Evolutionary conservation across 2,888 invertebrate species (phyloP).

Genomic region (Neoaliturus tenellus): DNA sequence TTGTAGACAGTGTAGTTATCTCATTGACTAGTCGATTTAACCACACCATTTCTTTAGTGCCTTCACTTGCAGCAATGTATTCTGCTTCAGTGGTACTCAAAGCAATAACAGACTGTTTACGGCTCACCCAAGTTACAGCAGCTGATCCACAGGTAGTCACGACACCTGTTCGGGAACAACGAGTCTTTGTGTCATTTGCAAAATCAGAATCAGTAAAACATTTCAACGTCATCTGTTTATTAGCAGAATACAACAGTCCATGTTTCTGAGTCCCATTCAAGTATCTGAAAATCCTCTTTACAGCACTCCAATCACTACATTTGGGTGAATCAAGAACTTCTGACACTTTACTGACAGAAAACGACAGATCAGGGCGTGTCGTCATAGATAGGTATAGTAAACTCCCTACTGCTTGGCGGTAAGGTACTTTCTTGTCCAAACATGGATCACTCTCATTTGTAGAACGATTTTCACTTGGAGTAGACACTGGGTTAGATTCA

Average conservation of each 20-base stretch:
- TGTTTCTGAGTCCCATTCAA: not conserved
- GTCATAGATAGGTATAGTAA: no score
- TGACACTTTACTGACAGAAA: no score
- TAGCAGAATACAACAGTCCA: not conserved
- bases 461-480: no score
- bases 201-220: constrained; percentile 70
- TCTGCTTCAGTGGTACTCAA: constrained; percentile 60
- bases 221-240: constrained; percentile 36
- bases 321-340: not conserved
- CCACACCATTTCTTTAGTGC: constrained; percentile 66
- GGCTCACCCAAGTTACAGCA: constrained; percentile 58
- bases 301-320: not conserved
- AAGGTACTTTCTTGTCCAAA: no score
- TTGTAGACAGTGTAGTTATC: constrained; percentile 62
- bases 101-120: constrained; percentile 48
- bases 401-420: no score
- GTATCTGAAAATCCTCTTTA: not conserved
- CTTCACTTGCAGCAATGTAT: constrained; percentile 60
- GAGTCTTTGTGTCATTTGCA: constrained; percentile 67
- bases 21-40: constrained; percentile 66
- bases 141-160: constrained; percentile 59
- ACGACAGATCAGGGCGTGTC: no score
- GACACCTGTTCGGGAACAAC: constrained; percentile 68
- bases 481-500: no score
- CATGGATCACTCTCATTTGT: no score